Conservation (phyloP, 2,113 vertebrate genomes). For the Delphinapterus leucas region DNA sequence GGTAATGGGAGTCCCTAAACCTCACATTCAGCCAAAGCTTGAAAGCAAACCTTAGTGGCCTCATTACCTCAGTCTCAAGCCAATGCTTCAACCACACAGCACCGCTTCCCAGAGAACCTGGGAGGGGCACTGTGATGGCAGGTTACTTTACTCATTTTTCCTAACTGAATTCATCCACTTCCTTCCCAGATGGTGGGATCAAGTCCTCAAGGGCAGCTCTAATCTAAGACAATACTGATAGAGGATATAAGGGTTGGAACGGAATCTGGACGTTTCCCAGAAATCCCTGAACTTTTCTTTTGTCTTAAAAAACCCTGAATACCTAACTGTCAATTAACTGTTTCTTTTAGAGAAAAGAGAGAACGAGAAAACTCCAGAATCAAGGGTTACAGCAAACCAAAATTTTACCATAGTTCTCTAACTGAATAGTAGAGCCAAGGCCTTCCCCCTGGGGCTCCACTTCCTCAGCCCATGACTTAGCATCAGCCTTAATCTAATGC, state of each 20-base stretch:
- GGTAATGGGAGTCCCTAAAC: not conserved
- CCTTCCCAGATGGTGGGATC: not conserved
- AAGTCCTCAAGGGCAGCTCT: not conserved
- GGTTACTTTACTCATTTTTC: not conserved
- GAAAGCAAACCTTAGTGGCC: not conserved
- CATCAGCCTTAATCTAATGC: not conserved
- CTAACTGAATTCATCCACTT: not conserved
- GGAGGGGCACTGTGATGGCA: not conserved
- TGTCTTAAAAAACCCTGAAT: not conserved
- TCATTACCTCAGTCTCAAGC: not conserved
- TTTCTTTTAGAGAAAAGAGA: not conserved
- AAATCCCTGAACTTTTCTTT: not conserved
- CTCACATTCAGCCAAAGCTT: not conserved
- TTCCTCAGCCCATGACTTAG: not conserved
- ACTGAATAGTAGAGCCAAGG: not conserved
- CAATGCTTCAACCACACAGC: not conserved
- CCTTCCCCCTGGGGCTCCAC: not conserved
- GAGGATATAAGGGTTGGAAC: not conserved
- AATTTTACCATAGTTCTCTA: not conserved
- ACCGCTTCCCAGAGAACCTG: not conserved
- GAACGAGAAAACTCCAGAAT: not conserved
- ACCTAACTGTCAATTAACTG: not conserved
- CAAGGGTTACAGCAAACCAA: not conserved
- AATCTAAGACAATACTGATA: not conserved
- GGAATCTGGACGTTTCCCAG: not conserved